These are phyloP conservation scores for Seriola rivoliana DNA, from an alignment of 2,113 vertebrate species.

Conservation along the genomic window DNA sequence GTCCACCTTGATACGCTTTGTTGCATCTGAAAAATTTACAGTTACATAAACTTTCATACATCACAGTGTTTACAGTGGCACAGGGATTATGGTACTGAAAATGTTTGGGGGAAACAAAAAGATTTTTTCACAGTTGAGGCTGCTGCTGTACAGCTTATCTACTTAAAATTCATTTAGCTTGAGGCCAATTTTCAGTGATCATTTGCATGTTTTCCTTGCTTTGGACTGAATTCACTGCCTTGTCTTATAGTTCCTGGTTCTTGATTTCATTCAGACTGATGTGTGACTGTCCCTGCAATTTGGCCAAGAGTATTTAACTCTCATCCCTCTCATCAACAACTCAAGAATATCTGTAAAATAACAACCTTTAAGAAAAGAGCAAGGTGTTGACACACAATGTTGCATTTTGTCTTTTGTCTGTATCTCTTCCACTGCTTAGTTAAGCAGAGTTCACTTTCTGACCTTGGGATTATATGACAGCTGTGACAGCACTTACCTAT, in stretches of 20 bases:
- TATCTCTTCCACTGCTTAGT: neutral
- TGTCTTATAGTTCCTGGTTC: neutral
- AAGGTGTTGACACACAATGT: neutral
- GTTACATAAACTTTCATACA: neutral
- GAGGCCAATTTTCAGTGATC: neutral
- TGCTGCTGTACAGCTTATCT: too few relatives aligned
- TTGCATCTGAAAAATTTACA: conserved; percentile 85
- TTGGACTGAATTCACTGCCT: neutral
- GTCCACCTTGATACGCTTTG: conserved; percentile 92
- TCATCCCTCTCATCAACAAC: neutral
- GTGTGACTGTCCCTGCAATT: neutral
- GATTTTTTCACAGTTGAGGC: neutral
- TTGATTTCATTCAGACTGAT: neutral
- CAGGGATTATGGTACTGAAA: neutral
- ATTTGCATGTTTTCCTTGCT: neutral
- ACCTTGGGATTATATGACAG: conserved; percentile 26
- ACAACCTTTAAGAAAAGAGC: neutral
- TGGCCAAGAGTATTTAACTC: neutral
- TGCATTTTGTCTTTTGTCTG: neutral
- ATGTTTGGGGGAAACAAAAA: neutral
- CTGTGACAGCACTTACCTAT: conserved; percentile 33
- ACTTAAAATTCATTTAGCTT: neutral
- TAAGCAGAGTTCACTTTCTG: neutral
- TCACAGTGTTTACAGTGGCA: conserved; percentile 3
- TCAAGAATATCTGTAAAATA: neutral